Percentiles rank a stretch among this genome's conserved stretches.
Conservation (phyloP, 2,888 invertebrate species). For the Chesias legatella region DNA sequence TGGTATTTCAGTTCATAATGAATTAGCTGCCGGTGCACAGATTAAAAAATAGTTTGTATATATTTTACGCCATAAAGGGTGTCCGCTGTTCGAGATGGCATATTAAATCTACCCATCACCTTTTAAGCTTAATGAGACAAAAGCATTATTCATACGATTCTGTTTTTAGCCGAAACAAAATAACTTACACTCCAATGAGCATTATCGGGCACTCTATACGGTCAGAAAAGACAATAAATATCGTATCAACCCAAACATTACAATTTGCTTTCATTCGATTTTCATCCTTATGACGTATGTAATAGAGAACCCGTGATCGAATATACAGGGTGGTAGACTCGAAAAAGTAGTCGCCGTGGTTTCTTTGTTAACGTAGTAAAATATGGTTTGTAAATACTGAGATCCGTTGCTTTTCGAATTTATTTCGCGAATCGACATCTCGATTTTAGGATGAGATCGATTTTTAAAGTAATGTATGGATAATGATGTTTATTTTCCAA, state of each 20-base stretch:
- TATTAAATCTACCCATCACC: slow-evolving; percentile 58
- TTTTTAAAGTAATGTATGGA: slow-evolving; percentile 8
- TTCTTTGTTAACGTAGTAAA: slow-evolving; percentile 33
- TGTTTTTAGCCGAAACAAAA: slow-evolving; percentile 55
- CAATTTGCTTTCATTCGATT: neutral
- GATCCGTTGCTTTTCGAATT: slow-evolving; percentile 39
- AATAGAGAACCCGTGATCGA: slow-evolving; percentile 5
- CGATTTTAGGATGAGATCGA: slow-evolving; percentile 36
- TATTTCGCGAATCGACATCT: slow-evolving; percentile 41
- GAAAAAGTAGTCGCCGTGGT: slow-evolving; percentile 33
- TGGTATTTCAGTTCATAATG: slow-evolving; percentile 31
- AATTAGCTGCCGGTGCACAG: slow-evolving; percentile 32
- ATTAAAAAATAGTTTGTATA: slow-evolving; percentile 1
- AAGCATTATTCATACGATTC: slow-evolving; percentile 61
- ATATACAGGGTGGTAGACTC: slow-evolving; percentile 13
- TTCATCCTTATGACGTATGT: slow-evolving; percentile 14
- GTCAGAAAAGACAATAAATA: slow-evolving; percentile 67
- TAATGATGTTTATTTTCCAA: too few species aligned
- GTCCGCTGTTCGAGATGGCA: slow-evolving; percentile 29
- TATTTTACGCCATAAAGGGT: slow-evolving; percentile 34
- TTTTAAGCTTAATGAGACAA: slow-evolving; percentile 73
- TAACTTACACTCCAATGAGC: slow-evolving; percentile 66
- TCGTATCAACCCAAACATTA: slow-evolving; percentile 29
- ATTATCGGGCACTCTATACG: slow-evolving; percentile 62
- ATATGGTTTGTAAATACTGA: slow-evolving; percentile 31